Evolutionary conservation across 2,113 vertebrate genomes (phyloP), one percentile per base, ranked within the genome.

Genomic region (Manacus vitellinus): DNA sequence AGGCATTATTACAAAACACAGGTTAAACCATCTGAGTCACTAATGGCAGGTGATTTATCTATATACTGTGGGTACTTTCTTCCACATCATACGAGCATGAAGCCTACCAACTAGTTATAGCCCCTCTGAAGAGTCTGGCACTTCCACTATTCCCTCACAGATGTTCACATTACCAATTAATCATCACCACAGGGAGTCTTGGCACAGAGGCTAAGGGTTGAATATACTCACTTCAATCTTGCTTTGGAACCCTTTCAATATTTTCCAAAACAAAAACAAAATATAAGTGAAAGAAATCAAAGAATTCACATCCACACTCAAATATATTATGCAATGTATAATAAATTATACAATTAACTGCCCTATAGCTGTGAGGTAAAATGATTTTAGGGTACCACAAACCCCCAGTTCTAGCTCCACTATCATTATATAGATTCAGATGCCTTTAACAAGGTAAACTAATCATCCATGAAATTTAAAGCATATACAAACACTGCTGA

Each of bases 161-260:
- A 92, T 87, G 80, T 92, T 87, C 70, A 89, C 31, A 56, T 79
- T 73, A 68, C 62, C 78, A 91, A 82, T 95, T 92, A 81, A 94
- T 78, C 86, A 91, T 78, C 92, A 94, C 62, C 58, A 81, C 49
- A 66, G 81, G 62, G 62, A 85, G 41, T 18, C 54, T 70, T 54
- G 37, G 74, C 81, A 89, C 56, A 89, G 46, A 94, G 37, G 82
- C 41, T 44, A 91, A 79, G 37, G 49, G 75, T 27, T 91, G 37
- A 85, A 85, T 31, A 83, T 2, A 84, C 14, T 71, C 61, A 70
- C 35, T 90, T 88, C 59, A 89, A 37, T 88, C 58, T 93, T 80
- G 23, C 39, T 81, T 76, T 39, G 44, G 68, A 91, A 87, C 14
- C 33, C 19, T 63, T 88, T 87, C 56, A 72, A 2, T 61, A 88